Conservation (phyloP, 2,888 invertebrate genomes). For the Acronicta leporina region DNA sequence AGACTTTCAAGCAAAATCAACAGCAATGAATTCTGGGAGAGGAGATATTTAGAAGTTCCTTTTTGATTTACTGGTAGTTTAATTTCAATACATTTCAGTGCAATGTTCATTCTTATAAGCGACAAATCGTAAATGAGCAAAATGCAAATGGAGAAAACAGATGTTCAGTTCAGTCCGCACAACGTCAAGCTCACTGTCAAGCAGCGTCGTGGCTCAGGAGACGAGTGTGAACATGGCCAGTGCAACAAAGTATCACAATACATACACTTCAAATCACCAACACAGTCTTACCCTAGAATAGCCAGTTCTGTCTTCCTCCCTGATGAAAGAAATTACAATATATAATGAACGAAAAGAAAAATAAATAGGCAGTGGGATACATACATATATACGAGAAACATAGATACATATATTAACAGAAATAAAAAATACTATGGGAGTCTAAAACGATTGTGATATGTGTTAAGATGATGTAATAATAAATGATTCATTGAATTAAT, state of each 20-base stretch:
- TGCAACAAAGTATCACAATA: constrained; percentile 75
- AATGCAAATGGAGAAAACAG: constrained; percentile 68
- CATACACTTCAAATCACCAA: constrained; percentile 83
- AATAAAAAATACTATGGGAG: constrained; percentile 48
- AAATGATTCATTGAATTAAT: constrained; percentile 45
- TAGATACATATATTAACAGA: constrained; percentile 56
- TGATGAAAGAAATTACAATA: constrained; percentile 87
- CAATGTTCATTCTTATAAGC: constrained; percentile 74
- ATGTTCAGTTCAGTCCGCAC: constrained; percentile 52
- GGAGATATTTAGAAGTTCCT: constrained; percentile 41
- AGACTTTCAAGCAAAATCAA: constrained; percentile 76
- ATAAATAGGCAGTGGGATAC: constrained; percentile 59
- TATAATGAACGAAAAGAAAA: constrained; percentile 64
- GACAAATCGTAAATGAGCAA: constrained; percentile 69
- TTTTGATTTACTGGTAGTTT: constrained; percentile 44
- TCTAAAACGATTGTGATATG: constrained; percentile 40
- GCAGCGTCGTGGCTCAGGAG: constrained; percentile 47
- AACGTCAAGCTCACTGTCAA: constrained; percentile 65
- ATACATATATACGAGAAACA: constrained; percentile 61
- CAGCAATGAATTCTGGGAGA: constrained; percentile 64
- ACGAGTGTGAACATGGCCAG: constrained; percentile 54
- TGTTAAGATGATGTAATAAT: constrained; percentile 57
- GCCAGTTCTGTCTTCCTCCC: constrained; percentile 89
- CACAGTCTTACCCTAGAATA: constrained; percentile 88
- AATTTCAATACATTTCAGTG: constrained; percentile 60